Conservation (phyloP, 2,113 vertebrate species). For the Girardinichthys multiradiatus region DNA sequence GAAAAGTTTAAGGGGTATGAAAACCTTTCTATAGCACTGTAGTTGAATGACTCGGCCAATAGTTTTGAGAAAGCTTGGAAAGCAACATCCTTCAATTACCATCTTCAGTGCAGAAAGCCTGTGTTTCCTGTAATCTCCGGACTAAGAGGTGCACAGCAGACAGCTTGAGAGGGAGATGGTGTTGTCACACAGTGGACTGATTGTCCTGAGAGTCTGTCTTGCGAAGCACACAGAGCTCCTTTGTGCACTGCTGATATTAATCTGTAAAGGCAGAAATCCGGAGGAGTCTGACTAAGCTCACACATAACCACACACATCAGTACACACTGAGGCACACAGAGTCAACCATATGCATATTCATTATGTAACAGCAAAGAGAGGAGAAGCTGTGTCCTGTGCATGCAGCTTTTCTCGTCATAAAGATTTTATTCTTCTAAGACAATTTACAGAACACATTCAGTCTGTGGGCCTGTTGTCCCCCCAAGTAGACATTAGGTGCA, state of each 20-base stretch:
- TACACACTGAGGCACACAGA: slow-evolving; percentile 38
- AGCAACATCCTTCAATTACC: slow-evolving; percentile 43
- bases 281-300: slow-evolving; percentile 71
- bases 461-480: slow-evolving; percentile 31
- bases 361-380: slow-evolving; percentile 60
- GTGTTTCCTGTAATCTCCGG: slow-evolving; percentile 34
- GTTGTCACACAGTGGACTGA: slow-evolving; percentile 69
- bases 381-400: slow-evolving; percentile 44
- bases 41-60: slow-evolving; percentile 27
- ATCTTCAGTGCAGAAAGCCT: slow-evolving; percentile 50
- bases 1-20: background rate
- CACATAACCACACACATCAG: slow-evolving; percentile 64
- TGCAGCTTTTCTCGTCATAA: slow-evolving; percentile 24
- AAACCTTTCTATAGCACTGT: background rate
- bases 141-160: slow-evolving; percentile 47
- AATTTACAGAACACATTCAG: slow-evolving; percentile 26
- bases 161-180: slow-evolving; percentile 55
- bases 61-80: slow-evolving; percentile 31
- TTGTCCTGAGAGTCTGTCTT: slow-evolving; percentile 71
- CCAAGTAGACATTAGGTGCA: slow-evolving; percentile 48
- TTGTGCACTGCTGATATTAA: slow-evolving; percentile 77
- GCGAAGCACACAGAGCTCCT: slow-evolving; percentile 68
- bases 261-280: slow-evolving; percentile 71
- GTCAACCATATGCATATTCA: slow-evolving; percentile 59
- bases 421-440: slow-evolving; percentile 48